These are phyloP conservation scores for Entomobrya multifasciata DNA, from an alignment of 2,888 invertebrate genomes.

Conservation along the genomic window DNA sequence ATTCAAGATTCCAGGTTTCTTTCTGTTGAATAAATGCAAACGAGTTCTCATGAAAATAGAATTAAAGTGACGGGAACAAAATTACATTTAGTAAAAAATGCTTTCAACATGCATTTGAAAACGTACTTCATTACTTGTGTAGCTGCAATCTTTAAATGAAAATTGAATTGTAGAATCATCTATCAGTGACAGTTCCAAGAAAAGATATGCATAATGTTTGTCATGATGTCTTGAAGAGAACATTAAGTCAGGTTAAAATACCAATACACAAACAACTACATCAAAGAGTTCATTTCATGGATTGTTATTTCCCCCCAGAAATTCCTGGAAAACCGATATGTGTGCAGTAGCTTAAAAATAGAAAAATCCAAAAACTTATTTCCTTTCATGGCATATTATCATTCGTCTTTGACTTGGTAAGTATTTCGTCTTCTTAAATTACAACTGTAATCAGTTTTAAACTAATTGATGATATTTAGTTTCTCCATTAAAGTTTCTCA, in stretches of 20 bases:
- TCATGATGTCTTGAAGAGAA: slow-evolving; percentile 14
- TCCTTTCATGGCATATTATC: slow-evolving; percentile 5
- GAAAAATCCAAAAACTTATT: neutral
- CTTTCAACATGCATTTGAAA: neutral
- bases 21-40: neutral
- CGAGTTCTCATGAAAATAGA: neutral
- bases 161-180: slow-evolving; percentile 53
- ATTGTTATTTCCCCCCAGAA: neutral
- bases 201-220: neutral
- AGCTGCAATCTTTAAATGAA: slow-evolving; percentile 25
- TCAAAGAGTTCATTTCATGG: neutral
- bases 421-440: slow-evolving; percentile 9
- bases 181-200: slow-evolving; percentile 34
- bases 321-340: slow-evolving; percentile 35
- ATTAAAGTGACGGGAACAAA: neutral
- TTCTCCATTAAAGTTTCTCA: neutral
- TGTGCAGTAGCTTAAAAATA: slow-evolving; percentile 22
- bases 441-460: neutral
- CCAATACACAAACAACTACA: neutral
- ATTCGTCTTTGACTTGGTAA: neutral
- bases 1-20: too few relatives aligned
- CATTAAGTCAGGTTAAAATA: slow-evolving; percentile 25
- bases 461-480: neutral
- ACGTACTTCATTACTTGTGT: neutral
- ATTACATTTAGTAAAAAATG: too few relatives aligned